Evolutionary conservation across 2,888 invertebrate species (phyloP).

Genomic region (Timandra comae): DNA sequence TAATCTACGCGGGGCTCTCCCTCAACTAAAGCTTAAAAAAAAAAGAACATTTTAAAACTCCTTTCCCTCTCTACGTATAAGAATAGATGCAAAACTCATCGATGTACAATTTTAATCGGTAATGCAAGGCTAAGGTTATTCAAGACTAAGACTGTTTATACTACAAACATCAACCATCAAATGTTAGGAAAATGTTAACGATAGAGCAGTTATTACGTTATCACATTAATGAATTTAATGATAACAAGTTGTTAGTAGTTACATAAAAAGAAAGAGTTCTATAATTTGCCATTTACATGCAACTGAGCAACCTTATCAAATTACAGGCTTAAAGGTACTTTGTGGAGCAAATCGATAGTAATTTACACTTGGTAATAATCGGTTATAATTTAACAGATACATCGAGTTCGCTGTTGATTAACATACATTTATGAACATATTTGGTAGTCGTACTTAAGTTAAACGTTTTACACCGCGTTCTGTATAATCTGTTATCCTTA

Average conservation of each 20-base stretch:
- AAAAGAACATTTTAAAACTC: too few species aligned
- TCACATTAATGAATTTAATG: not conserved
- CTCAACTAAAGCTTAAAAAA: too few species aligned
- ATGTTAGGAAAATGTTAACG: slow-evolving; percentile 27
- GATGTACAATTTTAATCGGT: slow-evolving; percentile 18
- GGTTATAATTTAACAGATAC: slow-evolving; percentile 20
- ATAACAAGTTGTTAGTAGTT: not conserved
- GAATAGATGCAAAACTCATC: slow-evolving; percentile 21
- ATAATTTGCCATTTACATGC: slow-evolving; percentile 27
- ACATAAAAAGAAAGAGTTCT: slow-evolving; percentile 20
- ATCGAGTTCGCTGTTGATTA: too few species aligned
- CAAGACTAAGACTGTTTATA: slow-evolving; percentile 23
- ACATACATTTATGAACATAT: too few species aligned
- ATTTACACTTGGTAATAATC: slow-evolving; percentile 25
- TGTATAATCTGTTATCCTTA: too few species aligned
- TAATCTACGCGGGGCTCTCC: too few species aligned
- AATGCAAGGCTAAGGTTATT: slow-evolving; percentile 42
- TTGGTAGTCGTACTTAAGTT: too few species aligned
- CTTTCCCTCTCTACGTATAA: too few species aligned
- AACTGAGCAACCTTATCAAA: slow-evolving; percentile 25
- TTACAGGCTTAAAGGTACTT: slow-evolving; percentile 21
- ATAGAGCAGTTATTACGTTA: slow-evolving; percentile 4
- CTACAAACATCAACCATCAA: slow-evolving; percentile 26
- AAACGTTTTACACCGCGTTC: too few species aligned
- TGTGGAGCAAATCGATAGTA: slow-evolving; percentile 7